Base-by-base conservation (phyloP, 2,888 invertebrate genomes). In the Archips xylosteana region DNA sequence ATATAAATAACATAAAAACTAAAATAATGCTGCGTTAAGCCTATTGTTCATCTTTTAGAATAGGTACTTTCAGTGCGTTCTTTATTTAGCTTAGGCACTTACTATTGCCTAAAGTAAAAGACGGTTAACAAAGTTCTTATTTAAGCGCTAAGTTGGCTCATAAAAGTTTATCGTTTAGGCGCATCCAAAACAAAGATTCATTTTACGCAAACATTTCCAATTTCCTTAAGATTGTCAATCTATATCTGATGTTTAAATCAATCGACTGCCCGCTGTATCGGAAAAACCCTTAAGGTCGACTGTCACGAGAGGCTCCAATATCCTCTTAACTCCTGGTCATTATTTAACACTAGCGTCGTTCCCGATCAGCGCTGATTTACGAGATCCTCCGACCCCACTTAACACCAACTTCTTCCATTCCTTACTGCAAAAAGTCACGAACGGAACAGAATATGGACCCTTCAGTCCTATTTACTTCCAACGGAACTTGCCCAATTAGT, bases 401-500 rank as follows among this genome's bases (percentile, higher is more conserved):
- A 45, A 45, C 60, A 36, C 60, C 45, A 45, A 62, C 62, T 45
- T 61, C 39, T 15, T 39, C 3, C 39, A 60, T 12, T 15, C 15
- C 2, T 62, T 62, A 45, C 15, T 49, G 13, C 49, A 45, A 67
- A 67, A 67, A 23, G 36, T 57, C 67, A 57, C 45, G 3, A 32
- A 45, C 45, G 45, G 13, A 23, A 66, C 51, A 54, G 57, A 32
- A 32, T n/a, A 32, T 32, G 51, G 65, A 23, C 36, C 23, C 2
- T 57, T 32, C 8, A 34, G 4, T 42, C 39, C 39, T 34, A 49
- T 32, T 23, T 47, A 60, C 42, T 47, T 45, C 36, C 3, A 57
- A 15, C 63, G 13, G 12, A 72, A 72, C 61, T 62, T 62, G 62
- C 5, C 67, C 67, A 67, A 67, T 72, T 67, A 72, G 62, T 42